Conservation (phyloP, 2,113 vertebrate species). For the Ceyx melanurus region DNA sequence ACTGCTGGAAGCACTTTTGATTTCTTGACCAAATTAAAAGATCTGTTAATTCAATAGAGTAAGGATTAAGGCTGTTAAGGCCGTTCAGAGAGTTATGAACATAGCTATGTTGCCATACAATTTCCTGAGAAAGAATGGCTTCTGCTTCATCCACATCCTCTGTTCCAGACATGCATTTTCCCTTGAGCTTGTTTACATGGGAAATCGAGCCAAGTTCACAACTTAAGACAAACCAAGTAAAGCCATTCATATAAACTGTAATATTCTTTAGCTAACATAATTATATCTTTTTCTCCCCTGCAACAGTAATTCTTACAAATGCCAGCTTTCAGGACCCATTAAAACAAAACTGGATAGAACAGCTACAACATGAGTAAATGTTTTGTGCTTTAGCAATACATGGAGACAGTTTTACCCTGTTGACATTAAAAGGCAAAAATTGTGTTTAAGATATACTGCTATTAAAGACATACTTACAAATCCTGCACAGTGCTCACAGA, state of each 20-base stretch:
- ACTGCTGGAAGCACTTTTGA: not conserved
- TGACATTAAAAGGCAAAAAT: not conserved
- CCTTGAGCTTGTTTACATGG: slow-evolving; percentile 1
- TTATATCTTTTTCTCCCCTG: not conserved
- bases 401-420: not conserved
- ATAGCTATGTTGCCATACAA: slow-evolving; percentile 6
- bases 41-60: slow-evolving; percentile 11
- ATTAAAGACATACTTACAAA: slow-evolving; percentile 86
- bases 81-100: not conserved
- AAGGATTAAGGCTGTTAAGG: not conserved
- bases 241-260: not conserved
- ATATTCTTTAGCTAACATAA: not conserved
- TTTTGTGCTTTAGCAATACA: not conserved
- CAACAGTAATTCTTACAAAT: not conserved
- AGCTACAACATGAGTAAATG: not conserved
- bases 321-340: not conserved
- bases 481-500: slow-evolving; percentile 97
- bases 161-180: slow-evolving; percentile 46
- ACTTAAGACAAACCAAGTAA: slow-evolving; percentile 13
- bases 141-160: slow-evolving; percentile 48
- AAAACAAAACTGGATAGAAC: not conserved
- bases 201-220: slow-evolving; percentile 48
- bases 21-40: not conserved
- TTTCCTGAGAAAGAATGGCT: slow-evolving; percentile 38
- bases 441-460: not conserved